phyloP scores from a whole-genome alignment of 2,888 invertebrate species.

The Craniophora ligustri region DNA sequence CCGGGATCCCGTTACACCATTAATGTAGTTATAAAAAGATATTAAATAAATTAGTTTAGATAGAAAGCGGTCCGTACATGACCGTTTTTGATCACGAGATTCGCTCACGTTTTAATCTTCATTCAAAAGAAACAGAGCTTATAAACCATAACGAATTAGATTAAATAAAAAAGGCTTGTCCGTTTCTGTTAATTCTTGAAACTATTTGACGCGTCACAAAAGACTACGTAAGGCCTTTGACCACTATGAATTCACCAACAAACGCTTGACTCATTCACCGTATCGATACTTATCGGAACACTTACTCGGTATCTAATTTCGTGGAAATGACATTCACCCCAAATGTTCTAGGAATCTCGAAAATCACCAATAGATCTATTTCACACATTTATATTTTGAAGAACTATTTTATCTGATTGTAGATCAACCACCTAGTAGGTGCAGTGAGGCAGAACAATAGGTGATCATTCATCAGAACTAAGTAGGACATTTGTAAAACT shows the following conservation, averaged over 20 bases:
- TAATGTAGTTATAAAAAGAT: too few relatives aligned
- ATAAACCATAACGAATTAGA: not conserved
- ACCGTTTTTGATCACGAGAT: not conserved
- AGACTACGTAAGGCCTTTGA: conserved; percentile 8
- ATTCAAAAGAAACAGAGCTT: not conserved
- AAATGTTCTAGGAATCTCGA: conserved; percentile 34
- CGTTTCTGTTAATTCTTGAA: conserved; percentile 11
- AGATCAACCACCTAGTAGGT: not conserved
- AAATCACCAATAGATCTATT: conserved; percentile 21
- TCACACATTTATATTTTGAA: too few relatives aligned
- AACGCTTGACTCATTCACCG: conserved; percentile 20
- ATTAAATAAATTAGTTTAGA: too few relatives aligned
- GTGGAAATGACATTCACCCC: conserved; percentile 29
- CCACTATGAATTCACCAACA: conserved; percentile 12
- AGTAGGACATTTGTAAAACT: conserved; percentile 10
- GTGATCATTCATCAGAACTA: conserved; percentile 25
- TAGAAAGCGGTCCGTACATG: too few relatives aligned
- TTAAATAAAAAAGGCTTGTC: not conserved
- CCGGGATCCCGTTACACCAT: too few relatives aligned
- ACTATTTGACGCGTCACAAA: not conserved
- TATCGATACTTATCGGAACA: conserved; percentile 30
- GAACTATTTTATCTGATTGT: not conserved
- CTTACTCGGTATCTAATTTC: conserved; percentile 47
- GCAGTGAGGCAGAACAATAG: conserved; percentile 19
- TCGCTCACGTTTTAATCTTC: not conserved